Evolutionary conservation across 2,113 vertebrate genomes (phyloP).

Genomic region (Ceyx margarethae): DNA sequence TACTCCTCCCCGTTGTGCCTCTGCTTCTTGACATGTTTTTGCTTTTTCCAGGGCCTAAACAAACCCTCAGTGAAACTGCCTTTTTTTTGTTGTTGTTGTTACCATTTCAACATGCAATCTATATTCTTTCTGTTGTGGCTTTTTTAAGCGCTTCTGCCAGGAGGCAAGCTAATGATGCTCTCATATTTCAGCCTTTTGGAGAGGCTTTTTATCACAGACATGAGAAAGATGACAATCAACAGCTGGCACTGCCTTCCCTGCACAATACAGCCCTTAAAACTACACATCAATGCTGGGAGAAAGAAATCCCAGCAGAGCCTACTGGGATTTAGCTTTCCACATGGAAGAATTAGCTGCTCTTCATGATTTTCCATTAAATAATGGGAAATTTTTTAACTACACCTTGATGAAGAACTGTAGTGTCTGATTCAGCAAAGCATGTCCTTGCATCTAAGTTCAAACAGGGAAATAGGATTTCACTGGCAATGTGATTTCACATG

Average conservation of each 20-base stretch:
- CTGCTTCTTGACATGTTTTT: background rate
- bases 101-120: conserved; percentile 10
- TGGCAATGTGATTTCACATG: background rate
- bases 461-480: background rate
- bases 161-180: conserved; percentile 42
- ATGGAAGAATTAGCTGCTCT: background rate
- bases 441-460: background rate
- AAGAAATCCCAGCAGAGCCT: conserved; percentile 8
- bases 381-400: background rate
- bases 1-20: background rate
- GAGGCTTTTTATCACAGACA: conserved; percentile 59
- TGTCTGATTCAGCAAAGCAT: background rate
- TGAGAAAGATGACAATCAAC: conserved; percentile 63
- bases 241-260: conserved; percentile 40
- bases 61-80: background rate
- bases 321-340: background rate
- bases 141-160: conserved; percentile 47
- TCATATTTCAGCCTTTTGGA: conserved; percentile 59
- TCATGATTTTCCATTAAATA: conserved; percentile 26
- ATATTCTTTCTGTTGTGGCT: conserved; percentile 34
- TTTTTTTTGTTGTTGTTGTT: background rate
- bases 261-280: background rate
- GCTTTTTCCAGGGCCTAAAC: background rate
- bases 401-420: background rate
- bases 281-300: background rate